Evolutionary conservation across 2,797 vertebrate species (phyloP).

Genomic region (Poeciliopsis paucimaculata): DNA sequence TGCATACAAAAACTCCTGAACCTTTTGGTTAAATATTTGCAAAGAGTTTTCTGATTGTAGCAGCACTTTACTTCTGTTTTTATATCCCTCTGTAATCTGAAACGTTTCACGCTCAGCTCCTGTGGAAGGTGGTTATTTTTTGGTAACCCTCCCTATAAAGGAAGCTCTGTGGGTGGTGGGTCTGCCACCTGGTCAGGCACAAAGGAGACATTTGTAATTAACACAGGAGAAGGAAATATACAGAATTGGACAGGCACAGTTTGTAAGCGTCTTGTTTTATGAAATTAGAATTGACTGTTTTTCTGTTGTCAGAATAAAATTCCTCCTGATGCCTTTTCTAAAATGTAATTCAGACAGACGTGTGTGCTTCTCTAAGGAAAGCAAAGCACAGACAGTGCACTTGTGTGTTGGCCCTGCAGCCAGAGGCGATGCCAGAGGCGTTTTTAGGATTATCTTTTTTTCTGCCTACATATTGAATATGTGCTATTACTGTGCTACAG

Average conservation of each 20-base stretch:
- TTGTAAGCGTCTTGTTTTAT: conserved; percentile 52
- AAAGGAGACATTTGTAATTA: conserved; percentile 26
- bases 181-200: conserved; percentile 83
- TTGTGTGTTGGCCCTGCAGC: conserved; percentile 57
- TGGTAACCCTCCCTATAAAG: conserved; percentile 86
- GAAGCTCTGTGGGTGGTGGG: conserved; percentile 85
- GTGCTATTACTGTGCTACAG: conserved; percentile 62
- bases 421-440: conserved; percentile 72
- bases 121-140: conserved; percentile 90
- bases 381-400: conserved; percentile 54
- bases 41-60: background rate
- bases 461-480: conserved; percentile 66
- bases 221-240: conserved; percentile 18
- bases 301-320: conserved; percentile 63
- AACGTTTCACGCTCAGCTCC: conserved; percentile 90
- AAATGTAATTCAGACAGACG: conserved; percentile 66
- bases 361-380: conserved; percentile 57
- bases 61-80: conserved; percentile 69
- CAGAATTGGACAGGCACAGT: conserved; percentile 27
- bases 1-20: background rate
- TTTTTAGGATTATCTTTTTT: conserved; percentile 73
- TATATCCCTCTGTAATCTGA: conserved; percentile 79
- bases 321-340: conserved; percentile 55
- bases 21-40: conserved; percentile 20
- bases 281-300: conserved; percentile 68